These are phyloP conservation scores for Antheraea assamensis DNA, from an alignment of 2,888 invertebrate genomes.

Conservation along the genomic window DNA sequence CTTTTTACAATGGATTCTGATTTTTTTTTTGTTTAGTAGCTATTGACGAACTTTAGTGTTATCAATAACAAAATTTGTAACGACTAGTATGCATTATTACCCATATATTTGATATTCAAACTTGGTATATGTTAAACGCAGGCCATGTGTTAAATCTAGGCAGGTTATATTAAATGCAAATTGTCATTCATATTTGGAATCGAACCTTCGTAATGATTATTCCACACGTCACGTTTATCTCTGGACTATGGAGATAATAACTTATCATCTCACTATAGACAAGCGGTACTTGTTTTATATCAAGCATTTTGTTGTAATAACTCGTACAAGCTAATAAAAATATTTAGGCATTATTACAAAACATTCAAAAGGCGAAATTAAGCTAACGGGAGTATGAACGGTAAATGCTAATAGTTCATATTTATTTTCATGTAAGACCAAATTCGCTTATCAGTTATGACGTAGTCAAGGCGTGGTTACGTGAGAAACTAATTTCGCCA, in stretches of 20 bases:
- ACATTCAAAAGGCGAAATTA: slow-evolving; percentile 10
- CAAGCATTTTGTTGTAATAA: no score
- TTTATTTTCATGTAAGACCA: slow-evolving; percentile 15
- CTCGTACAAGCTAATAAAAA: slow-evolving; percentile 3
- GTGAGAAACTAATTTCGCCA: slow-evolving; percentile 32
- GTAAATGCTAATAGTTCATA: slow-evolving; percentile 20
- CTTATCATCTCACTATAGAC: not conserved
- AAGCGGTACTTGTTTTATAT: not conserved
- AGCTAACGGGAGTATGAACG: slow-evolving; percentile 16
- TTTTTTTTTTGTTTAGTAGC: no score
- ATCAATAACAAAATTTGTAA: no score
- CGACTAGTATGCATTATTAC: no score
- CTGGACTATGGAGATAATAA: not conserved
- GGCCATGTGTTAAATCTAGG: not conserved
- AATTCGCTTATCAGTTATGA: slow-evolving; percentile 26
- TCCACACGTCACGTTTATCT: not conserved
- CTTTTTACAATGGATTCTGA: no score
- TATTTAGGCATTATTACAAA: not conserved
- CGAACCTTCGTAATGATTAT: not conserved
- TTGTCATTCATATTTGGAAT: not conserved
- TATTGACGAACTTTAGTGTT: no score
- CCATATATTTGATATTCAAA: not conserved
- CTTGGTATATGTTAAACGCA: not conserved
- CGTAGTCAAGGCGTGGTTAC: slow-evolving; percentile 24
- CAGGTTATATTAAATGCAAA: not conserved